These are phyloP conservation scores for Epistrophe grossulariae DNA, from an alignment of 2,888 invertebrate genomes.

Conservation along the genomic window DNA sequence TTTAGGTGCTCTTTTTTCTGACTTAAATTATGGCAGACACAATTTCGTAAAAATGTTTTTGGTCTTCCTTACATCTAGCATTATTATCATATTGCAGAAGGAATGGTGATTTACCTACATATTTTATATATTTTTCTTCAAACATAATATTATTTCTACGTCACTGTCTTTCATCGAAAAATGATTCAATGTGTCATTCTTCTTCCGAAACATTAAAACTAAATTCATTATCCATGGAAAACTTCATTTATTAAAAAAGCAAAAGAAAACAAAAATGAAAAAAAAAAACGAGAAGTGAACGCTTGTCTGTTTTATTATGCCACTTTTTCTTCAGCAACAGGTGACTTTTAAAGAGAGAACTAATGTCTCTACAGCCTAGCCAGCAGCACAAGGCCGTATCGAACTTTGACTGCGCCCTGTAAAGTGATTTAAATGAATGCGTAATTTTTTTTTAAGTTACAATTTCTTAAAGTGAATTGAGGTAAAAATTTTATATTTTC, in stretches of 20 bases:
- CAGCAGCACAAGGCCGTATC: background rate
- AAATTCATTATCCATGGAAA: conserved; percentile 45
- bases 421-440: background rate
- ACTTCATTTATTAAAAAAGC: background rate
- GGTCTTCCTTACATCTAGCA: too few relatives aligned
- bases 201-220: conserved; percentile 22
- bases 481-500: too few relatives aligned
- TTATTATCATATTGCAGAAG: too few relatives aligned
- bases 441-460: background rate
- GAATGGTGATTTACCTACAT: too few relatives aligned
- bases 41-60: too few relatives aligned
- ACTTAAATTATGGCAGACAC: too few relatives aligned
- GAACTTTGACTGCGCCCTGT: background rate
- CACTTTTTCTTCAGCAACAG: conserved; percentile 71
- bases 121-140: too few relatives aligned
- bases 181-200: conserved; percentile 33
- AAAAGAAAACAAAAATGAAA: conserved; percentile 20
- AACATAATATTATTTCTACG: background rate
- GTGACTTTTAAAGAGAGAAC: conserved; percentile 58
- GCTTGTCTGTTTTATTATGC: conserved; percentile 63
- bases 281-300: conserved; percentile 37
- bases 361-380: conserved; percentile 5
- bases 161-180: conserved; percentile 42
- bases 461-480: too few relatives aligned
- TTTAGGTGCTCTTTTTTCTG: too few relatives aligned